phyloP scores from a whole-genome alignment of 2,888 invertebrate genomes.

The Oeneis ivallda region DNA sequence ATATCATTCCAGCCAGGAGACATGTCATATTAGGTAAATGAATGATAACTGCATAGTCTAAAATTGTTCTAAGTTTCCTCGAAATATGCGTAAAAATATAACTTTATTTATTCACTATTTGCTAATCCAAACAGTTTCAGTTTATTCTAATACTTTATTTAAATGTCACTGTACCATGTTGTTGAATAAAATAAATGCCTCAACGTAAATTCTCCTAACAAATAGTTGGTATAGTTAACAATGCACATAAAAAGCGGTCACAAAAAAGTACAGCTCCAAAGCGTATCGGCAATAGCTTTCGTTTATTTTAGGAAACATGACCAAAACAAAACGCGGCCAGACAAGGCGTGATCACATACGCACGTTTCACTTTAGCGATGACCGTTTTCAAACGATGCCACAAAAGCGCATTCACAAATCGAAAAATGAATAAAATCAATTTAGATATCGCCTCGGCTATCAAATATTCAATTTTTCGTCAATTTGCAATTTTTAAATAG shows the following conservation, averaged over 20 bases:
- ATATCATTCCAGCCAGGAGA: no score
- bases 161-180: slow-evolving; percentile 5
- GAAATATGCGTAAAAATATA: neutral
- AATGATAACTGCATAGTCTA: no score
- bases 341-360: slow-evolving; percentile 28
- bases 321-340: slow-evolving; percentile 32
- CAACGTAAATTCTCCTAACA: slow-evolving; percentile 13
- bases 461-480: slow-evolving; percentile 16
- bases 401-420: slow-evolving; percentile 28
- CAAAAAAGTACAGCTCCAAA: slow-evolving; percentile 15
- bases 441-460: slow-evolving; percentile 16
- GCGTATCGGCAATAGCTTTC: slow-evolving; percentile 24
- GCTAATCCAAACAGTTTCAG: slow-evolving; percentile 9
- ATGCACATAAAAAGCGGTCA: slow-evolving; percentile 7
- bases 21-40: no score
- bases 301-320: slow-evolving; percentile 32
- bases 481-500: slow-evolving; percentile 19
- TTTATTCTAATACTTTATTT: slow-evolving; percentile 15
- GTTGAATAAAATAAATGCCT: slow-evolving; percentile 20
- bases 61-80: no score
- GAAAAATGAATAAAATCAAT: slow-evolving; percentile 25
- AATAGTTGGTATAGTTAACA: slow-evolving; percentile 17
- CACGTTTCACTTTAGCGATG: slow-evolving; percentile 31
- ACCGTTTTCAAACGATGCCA: slow-evolving; percentile 28
- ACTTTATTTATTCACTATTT: slow-evolving; percentile 1